Base-by-base conservation (phyloP, 2,113 vertebrate species). In the Strix aluco region DNA sequence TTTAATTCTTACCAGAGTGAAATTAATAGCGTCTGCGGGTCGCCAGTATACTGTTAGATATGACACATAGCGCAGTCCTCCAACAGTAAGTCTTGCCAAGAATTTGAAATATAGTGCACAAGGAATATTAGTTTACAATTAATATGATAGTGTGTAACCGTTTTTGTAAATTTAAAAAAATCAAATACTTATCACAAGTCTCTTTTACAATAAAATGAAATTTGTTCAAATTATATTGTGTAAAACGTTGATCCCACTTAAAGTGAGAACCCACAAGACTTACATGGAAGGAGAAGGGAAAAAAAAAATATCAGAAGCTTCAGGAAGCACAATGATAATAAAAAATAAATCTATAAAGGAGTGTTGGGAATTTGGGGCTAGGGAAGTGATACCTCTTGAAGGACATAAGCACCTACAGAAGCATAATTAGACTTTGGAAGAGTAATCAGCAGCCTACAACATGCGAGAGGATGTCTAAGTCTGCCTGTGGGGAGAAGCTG, bases 401-500 rank as follows among this genome's bases (percentile, higher is more conserved):
- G 88, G 94, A 90, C 70, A 52, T 25, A 30, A 71, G 66, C 74
- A 74, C 91, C 83, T 88, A 44, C 29, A 94, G 88, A 51, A 92
- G 61, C 71, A 67, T 29, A 88, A 96, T 84, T 47, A 88, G 81
- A 73, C 59, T 92, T 46, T 54, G 88, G 88, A 67, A 86, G 92
- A 87, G 83, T 44, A 32, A 82, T 77, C 73, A 74, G 81, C 71
- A 88, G 73, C 5, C 3, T 15, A 16, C 5, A 2, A 11, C 55
- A 26, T 19, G 79, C 8, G 78, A 63, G 83, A 88, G 71, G 83
- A 36, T 8, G 61, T 9, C 10, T 4, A 29, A 7, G 65, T 22
- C 89, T 82, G 94, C 86, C 87, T 83, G 91, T 30, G 46, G 94
- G 91, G 87, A 81, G 29, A 88, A 74, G 94, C 19, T 66, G 86